Evolutionary conservation across 1,140 invertebrate genomes (phyloP).

Genomic region (Dinothrombium tinctorium): DNA sequence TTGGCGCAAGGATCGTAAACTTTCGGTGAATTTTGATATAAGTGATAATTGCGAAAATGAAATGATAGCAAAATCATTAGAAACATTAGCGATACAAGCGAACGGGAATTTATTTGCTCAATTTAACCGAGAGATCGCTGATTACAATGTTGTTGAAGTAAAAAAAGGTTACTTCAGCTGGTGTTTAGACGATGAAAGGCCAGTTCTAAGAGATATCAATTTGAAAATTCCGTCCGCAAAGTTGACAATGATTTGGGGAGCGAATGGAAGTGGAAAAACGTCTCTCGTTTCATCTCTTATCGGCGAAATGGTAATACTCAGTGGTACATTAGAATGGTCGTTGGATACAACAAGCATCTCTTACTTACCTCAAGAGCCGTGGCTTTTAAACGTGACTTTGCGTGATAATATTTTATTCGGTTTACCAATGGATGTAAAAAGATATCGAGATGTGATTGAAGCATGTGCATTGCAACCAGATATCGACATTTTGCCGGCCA

Average conservation of each 20-base stretch:
- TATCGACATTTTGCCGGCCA: constrained; percentile 32
- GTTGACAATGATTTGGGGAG: constrained; percentile 44
- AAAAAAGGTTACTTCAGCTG: constrained; percentile 29
- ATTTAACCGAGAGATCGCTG: not conserved
- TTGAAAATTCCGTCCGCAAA: constrained; percentile 35
- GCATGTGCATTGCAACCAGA: constrained; percentile 45
- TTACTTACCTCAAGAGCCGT: constrained; percentile 56
- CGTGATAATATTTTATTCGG: constrained; percentile 61
- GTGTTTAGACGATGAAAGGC: constrained; percentile 16
- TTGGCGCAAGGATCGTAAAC: constrained; percentile 10
- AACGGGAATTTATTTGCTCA: too few species aligned
- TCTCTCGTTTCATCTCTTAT: constrained; percentile 45
- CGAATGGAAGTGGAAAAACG: constrained; percentile 52
- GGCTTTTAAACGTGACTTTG: constrained; percentile 53
- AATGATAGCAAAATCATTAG: not conserved
- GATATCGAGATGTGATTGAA: constrained; percentile 23
- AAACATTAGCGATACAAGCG: too few species aligned
- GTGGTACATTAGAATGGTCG: constrained; percentile 29
- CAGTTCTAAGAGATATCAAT: constrained; percentile 29
- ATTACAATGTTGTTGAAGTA: constrained; percentile 1
- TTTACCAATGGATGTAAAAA: constrained; percentile 25
- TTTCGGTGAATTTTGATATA: not conserved
- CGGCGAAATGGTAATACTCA: constrained; percentile 40
- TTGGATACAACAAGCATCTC: constrained; percentile 26
- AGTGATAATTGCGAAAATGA: not conserved